Conservation (phyloP, 2,888 invertebrate genomes). For the Rhingia rostrata region DNA sequence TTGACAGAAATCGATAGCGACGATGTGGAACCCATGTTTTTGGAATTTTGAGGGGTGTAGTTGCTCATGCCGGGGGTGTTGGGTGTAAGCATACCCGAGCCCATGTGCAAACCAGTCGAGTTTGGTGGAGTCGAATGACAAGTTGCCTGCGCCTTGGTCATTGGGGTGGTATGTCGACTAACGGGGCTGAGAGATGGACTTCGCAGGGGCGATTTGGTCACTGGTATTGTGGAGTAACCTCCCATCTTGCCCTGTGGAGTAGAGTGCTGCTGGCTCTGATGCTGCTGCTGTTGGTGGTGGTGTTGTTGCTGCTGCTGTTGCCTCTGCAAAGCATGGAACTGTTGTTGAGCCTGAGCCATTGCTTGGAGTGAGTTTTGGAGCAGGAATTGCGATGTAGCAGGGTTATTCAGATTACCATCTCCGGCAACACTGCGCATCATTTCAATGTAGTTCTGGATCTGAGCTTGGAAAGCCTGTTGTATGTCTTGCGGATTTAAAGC, state of each 20-base stretch:
- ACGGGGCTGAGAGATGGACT: constrained; percentile 83
- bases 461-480: constrained; percentile 81
- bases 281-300: constrained; percentile 78
- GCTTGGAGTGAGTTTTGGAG: constrained; percentile 90
- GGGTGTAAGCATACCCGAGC: constrained; percentile 84
- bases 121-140: constrained; percentile 85
- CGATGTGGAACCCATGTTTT: constrained; percentile 83
- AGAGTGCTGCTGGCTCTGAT: constrained; percentile 69
- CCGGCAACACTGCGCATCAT: constrained; percentile 81
- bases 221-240: constrained; percentile 80
- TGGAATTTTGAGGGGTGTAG: constrained; percentile 84
- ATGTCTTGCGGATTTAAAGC: constrained; percentile 79
- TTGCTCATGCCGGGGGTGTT: constrained; percentile 85
- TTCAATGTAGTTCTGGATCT: constrained; percentile 82
- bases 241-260: constrained; percentile 80
- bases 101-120: constrained; percentile 79
- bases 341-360: constrained; percentile 85
- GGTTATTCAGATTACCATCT: constrained; percentile 78
- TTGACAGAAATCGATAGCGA: constrained; percentile 75
- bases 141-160: constrained; percentile 83
- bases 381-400: constrained; percentile 87
- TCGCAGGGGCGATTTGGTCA: constrained; percentile 81
- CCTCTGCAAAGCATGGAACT: constrained; percentile 91
- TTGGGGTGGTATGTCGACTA: constrained; percentile 77
- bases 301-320: constrained; percentile 83